Base-by-base conservation (phyloP, 2,888 invertebrate genomes). In the Biston stratarius region DNA sequence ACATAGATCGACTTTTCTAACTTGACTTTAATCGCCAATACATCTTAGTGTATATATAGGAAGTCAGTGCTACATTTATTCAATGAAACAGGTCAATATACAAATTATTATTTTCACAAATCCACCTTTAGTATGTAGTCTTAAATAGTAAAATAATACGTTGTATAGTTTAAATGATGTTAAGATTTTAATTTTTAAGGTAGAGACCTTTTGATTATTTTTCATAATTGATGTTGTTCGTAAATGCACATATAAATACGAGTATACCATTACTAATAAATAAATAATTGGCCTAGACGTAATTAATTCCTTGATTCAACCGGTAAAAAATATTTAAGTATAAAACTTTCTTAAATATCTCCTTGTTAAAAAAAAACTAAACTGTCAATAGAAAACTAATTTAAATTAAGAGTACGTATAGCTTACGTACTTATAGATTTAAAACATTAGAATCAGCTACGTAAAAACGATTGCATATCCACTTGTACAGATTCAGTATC, bases 301-400 rank as follows among this genome's bases (percentile, higher is more conserved):
- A 70, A 67, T 61, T 60, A n/a, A 53, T 60, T 9, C 56, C 34
- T 33, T 53, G n/a, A 56, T 57, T 52, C 38, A 65, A 58, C 53
- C 69, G 67, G 67, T 10, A 53, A 48, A 55, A 36, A 57, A 55
- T 48, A 12, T 44, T 60, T 12, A 61, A 56, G 48, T 12, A 52
- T 48, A 68, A 24, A 53, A 59, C 12, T 33, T 56, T n/a, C 24
- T 9, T 24, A 10, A 42, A 34, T 51, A 66, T 12, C 24, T 12
- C 33, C 6, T 58, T 40, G 14, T 10, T 44, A 57, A 42, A 38
- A n/a, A 40, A 3, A 0, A 40, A 33, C 24, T 24, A 24, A 24
- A 24, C 24, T 14, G 34, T 63, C 14, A 49, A 11, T 33, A 56
- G 55, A 33, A 47, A 12, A 40, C 36, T 47, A 6, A 40, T 56